Conservation (phyloP, 2,113 vertebrate genomes). For the Noctilio leporinus region DNA sequence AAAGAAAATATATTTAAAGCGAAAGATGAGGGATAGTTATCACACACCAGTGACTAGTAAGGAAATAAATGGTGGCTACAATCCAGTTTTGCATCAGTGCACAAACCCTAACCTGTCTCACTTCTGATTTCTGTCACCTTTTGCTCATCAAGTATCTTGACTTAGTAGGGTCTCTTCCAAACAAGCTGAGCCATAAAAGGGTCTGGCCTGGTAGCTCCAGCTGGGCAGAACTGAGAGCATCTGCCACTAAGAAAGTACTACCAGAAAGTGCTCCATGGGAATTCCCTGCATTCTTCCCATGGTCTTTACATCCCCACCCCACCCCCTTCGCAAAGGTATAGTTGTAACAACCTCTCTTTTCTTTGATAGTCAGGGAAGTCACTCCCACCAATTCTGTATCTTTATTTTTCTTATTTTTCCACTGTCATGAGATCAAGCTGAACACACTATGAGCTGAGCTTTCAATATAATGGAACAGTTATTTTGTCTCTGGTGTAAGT, state of each 20-base stretch:
- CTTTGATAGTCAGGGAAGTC: background rate
- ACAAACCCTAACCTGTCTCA: background rate
- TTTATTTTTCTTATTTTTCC: background rate
- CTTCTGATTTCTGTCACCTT: background rate
- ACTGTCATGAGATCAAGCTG: background rate
- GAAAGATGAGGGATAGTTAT: background rate
- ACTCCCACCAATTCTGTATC: background rate
- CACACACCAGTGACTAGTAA: background rate
- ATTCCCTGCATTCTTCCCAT: background rate
- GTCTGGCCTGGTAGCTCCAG: background rate
- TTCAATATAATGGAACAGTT: background rate
- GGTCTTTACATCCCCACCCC: background rate
- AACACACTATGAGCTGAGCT: background rate
- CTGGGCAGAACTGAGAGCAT: background rate
- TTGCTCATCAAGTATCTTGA: background rate
- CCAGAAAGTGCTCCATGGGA: background rate
- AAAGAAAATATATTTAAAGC: conserved; percentile 13
- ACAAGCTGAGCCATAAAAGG: background rate
- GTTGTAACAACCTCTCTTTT: background rate
- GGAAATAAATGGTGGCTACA: background rate
- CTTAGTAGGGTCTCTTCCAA: background rate
- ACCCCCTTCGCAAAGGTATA: background rate
- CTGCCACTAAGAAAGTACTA: background rate
- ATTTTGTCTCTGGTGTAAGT: background rate
- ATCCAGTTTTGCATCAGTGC: background rate